These are phyloP conservation scores for Drosophila aff. DNA, from an alignment of 1,140 invertebrate species.

Conservation along the genomic window DNA sequence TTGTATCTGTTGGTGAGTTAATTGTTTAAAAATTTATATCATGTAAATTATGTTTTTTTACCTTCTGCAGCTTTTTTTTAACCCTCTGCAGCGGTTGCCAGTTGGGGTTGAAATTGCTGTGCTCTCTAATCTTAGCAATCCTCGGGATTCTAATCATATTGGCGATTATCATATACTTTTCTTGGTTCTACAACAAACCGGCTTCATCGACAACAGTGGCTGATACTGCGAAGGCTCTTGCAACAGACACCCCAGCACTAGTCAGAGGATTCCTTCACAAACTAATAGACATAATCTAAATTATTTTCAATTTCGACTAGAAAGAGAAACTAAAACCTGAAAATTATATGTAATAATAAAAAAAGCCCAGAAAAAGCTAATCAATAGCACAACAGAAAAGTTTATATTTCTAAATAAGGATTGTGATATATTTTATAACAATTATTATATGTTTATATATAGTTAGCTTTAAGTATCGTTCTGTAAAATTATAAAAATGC, in stretches of 20 bases:
- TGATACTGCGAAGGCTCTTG: not conserved
- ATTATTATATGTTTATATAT: too few relatives aligned
- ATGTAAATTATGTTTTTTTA: not conserved
- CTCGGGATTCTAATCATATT: conserved; percentile 17
- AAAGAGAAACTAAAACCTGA: too few relatives aligned
- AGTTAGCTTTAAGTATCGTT: not conserved
- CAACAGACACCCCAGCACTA: not conserved
- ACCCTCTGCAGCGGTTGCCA: conserved; percentile 16
- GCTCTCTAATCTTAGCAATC: not conserved
- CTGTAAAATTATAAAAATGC: not conserved
- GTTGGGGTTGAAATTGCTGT: conserved; percentile 5
- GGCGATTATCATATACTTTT: conserved; percentile 36
- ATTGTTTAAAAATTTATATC: too few relatives aligned
- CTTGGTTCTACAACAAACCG: conserved; percentile 27
- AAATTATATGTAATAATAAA: not conserved
- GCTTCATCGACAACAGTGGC: not conserved
- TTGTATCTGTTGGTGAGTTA: conserved; percentile 29
- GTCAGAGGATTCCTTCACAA: not conserved
- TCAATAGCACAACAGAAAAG: too few relatives aligned
- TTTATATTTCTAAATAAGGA: too few relatives aligned
- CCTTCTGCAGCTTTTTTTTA: conserved; percentile 10
- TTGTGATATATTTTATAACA: too few relatives aligned
- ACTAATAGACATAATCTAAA: conserved; percentile 1
- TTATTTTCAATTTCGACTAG: too few relatives aligned
- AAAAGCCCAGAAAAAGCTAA: too few relatives aligned